Conservation (phyloP, 2,888 invertebrate species). For the Cheilosia variabilis region DNA sequence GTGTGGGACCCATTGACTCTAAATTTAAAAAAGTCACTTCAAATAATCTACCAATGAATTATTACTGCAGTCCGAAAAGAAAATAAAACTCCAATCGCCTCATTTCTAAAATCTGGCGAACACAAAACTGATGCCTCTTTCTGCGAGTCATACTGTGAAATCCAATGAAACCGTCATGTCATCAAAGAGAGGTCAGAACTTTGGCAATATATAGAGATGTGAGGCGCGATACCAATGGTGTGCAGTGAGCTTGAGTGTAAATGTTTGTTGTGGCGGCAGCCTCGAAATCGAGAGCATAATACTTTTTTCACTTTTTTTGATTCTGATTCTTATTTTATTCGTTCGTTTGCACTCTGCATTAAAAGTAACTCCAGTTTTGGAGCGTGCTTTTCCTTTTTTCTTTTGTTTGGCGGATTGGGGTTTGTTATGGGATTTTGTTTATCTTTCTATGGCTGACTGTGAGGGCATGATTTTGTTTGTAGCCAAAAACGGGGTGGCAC, state of each 20-base stretch:
- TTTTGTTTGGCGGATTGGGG: not conserved
- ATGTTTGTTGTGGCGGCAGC: slow-evolving; percentile 56
- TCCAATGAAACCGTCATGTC: slow-evolving; percentile 26
- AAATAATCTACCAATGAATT: too few relatives aligned
- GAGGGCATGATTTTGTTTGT: slow-evolving; percentile 18
- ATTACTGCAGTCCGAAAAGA: too few relatives aligned
- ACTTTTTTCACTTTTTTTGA: slow-evolving; percentile 12
- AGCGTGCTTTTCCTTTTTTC: not conserved
- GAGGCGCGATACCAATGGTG: not conserved
- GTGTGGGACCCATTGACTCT: too few relatives aligned
- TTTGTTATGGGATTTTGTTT: slow-evolving; percentile 46
- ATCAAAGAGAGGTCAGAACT: slow-evolving; percentile 45
- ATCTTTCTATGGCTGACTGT: slow-evolving; percentile 26
- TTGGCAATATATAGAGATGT: slow-evolving; percentile 27
- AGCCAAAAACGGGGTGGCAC: not conserved
- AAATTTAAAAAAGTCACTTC: too few relatives aligned
- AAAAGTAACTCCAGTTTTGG: not conserved
- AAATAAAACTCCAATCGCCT: too few relatives aligned
- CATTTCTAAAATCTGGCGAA: not conserved
- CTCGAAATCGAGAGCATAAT: slow-evolving; percentile 27
- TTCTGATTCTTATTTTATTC: slow-evolving; percentile 28
- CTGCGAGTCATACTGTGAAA: slow-evolving; percentile 30
- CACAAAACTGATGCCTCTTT: not conserved
- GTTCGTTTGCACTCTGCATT: slow-evolving; percentile 6
- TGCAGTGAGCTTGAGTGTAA: slow-evolving; percentile 21